phyloP scores from a whole-genome alignment of 2,888 invertebrate genomes.

The Ctena decussata region DNA sequence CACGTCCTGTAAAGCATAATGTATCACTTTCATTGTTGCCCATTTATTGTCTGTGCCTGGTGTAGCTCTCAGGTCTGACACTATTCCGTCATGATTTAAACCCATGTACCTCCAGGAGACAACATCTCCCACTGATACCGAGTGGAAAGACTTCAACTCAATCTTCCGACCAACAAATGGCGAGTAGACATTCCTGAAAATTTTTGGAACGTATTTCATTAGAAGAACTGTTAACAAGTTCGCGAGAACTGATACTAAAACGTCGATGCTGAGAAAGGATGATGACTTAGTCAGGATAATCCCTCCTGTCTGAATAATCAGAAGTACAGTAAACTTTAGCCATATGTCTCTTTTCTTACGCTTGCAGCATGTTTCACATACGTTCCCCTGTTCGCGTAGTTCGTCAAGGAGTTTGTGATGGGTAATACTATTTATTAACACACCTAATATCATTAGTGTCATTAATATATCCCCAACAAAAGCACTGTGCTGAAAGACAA shows the following conservation, averaged over 20 bases:
- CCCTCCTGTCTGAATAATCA: not conserved
- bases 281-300: not conserved
- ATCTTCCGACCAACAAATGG: conserved; percentile 38
- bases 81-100: conserved; percentile 29
- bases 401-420: not conserved
- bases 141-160: not conserved
- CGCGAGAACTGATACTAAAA: not conserved
- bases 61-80: conserved; percentile 6
- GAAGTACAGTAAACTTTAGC: conserved; percentile 7
- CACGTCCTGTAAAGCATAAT: conserved; percentile 21
- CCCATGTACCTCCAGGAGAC: conserved; percentile 11
- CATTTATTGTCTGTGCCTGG: not conserved
- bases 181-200: conserved; percentile 4
- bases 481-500: not conserved
- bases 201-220: not conserved
- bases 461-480: not conserved
- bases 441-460: not conserved
- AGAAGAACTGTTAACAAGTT: not conserved
- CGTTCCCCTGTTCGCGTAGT: not conserved
- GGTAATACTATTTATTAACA: not conserved
- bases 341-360: not conserved
- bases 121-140: conserved; percentile 32
- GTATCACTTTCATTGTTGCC: conserved; percentile 30
- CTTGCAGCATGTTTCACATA: not conserved
- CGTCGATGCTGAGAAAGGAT: not conserved